Evolutionary conservation across 2,888 invertebrate species (phyloP).

Genomic region (Philaethria dido): DNA sequence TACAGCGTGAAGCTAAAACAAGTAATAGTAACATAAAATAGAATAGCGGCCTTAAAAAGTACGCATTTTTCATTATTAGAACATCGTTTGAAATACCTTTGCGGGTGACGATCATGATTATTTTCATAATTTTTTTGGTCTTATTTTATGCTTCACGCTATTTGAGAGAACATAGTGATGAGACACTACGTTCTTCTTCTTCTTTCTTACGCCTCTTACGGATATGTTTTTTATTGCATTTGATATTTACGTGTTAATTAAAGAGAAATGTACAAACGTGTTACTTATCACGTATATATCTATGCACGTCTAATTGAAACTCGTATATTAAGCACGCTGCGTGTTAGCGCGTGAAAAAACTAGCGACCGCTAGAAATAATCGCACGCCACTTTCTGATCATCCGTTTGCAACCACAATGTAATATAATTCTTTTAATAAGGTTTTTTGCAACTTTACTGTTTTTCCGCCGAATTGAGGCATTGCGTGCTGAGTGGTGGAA

Average conservation of each 20-base stretch:
- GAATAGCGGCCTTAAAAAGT: too few relatives aligned
- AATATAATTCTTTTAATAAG: not conserved
- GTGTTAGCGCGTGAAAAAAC: slow-evolving; percentile 55
- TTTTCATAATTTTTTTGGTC: slow-evolving; percentile 47
- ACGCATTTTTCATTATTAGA: slow-evolving; percentile 67
- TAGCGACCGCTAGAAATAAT: slow-evolving; percentile 55
- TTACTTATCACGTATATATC: not conserved
- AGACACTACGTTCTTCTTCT: too few relatives aligned
- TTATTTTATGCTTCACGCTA: not conserved
- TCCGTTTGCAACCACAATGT: slow-evolving; percentile 31
- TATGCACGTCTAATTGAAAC: slow-evolving; percentile 20
- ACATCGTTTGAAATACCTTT: slow-evolving; percentile 73
- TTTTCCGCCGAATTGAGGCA: too few relatives aligned
- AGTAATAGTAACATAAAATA: too few relatives aligned
- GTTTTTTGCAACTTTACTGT: too few relatives aligned
- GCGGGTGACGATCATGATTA: slow-evolving; percentile 68
- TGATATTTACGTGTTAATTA: too few relatives aligned
- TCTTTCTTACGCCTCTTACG: too few relatives aligned
- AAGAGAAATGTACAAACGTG: not conserved
- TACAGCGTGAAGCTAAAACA: too few relatives aligned
- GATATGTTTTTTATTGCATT: too few relatives aligned
- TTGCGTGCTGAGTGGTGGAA: too few relatives aligned
- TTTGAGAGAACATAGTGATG: not conserved
- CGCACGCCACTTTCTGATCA: slow-evolving; percentile 54
- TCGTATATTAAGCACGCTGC: slow-evolving; percentile 34